phyloP scores from a whole-genome alignment of 2,113 vertebrate species.

The Silurus glanis region DNA sequence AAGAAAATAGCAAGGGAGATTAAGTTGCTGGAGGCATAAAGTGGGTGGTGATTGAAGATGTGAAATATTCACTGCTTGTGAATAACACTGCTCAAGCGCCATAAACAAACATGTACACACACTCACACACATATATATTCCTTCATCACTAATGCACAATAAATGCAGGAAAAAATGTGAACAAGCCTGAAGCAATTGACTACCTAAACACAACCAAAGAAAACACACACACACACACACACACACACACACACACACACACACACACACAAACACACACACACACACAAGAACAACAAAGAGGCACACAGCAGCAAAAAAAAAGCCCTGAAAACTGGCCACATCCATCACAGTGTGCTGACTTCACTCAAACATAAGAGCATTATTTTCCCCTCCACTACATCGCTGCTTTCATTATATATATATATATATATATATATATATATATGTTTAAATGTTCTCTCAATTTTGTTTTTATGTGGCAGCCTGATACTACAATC shows the following conservation, averaged over 20 bases:
- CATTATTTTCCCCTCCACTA: neutral
- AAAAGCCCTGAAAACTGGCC: neutral
- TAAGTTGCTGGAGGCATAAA: constrained; percentile 43
- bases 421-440: too few relatives aligned
- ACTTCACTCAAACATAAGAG: neutral
- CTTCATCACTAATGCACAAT: constrained; percentile 10
- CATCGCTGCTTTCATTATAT: neutral
- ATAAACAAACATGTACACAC: constrained; percentile 26
- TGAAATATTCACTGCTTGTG: constrained; percentile 48
- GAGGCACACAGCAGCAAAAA: neutral
- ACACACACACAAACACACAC: neutral
- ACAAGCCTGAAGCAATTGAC: constrained; percentile 17
- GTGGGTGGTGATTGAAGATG: constrained; percentile 42
- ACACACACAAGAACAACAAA: neutral
- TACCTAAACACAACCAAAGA: neutral
- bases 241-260: neutral
- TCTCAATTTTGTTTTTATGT: too few relatives aligned
- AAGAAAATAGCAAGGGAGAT: constrained; percentile 30
- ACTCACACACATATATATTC: constrained; percentile 8
- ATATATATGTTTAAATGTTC: too few relatives aligned
- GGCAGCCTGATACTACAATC: too few relatives aligned
- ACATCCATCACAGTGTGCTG: constrained; percentile 3
- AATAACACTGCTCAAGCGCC: constrained; percentile 21
- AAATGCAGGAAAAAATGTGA: neutral
- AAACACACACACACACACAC: neutral